Base-by-base conservation (phyloP, 1,140 invertebrate species). In the Cydia amplana region DNA sequence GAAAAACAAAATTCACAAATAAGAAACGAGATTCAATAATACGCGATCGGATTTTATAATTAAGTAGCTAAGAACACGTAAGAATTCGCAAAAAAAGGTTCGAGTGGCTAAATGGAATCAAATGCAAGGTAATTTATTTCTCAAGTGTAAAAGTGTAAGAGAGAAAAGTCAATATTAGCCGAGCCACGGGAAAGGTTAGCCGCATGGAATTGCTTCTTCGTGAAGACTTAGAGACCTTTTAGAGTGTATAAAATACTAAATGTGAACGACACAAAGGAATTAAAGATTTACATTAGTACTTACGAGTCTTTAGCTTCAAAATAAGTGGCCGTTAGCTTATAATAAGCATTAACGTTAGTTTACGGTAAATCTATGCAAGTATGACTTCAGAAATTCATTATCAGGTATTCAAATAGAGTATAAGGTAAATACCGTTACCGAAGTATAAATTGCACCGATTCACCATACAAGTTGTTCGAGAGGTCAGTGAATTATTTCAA, bases 1-100 rank as follows among this genome's bases (percentile, higher is more conserved):
- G 64, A 7, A 23, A 65, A 70, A 70, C 65, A 18, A 36, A 70
- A 70, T 18, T 6, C 32, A 40, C 43, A 40, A 40, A 70, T 70
- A 70, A 70, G 28, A 40, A 70, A 70, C 65, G 32, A 70, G n/a
- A 70, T 70, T 70, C 16, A 70, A 70, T 70, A 70, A 70, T 70
- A 70, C 65, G 65, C 16, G 18, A n/a, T 40, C 16, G 5, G 32
- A 70, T 70, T 70, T 40, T 70, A 40, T 70, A 70, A 70, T 70
- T 18, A 60, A 60, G 55, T 60, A 40, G 65, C 65, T 40, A 70
- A 32, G 32, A 36, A 70, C 65, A 40, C 20, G 65, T 16, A 36
- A 43, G 18, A 70, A 36, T 43, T 70, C 32, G n/a, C 14, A 9
- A 36, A 36, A 20, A 67, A 36, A 70, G 43, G 28, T 40, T 67